Base-by-base conservation (phyloP, 2,888 invertebrate species). In the Parnassius smintheus region DNA sequence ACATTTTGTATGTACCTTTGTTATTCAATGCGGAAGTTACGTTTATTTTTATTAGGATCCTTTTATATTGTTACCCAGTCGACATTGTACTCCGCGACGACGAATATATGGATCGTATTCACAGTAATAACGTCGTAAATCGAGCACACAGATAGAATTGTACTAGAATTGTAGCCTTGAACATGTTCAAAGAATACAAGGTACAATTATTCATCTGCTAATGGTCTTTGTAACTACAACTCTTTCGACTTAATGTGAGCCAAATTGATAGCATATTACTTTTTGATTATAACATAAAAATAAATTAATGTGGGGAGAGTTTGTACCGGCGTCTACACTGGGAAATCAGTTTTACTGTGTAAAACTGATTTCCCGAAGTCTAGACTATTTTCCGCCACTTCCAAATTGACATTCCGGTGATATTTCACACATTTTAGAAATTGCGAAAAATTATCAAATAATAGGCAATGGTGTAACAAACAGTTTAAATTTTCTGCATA, bases 351-450 rank as follows among this genome's bases (percentile, higher is more conserved):
- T 18, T 18, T 18, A 73, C 72, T 66, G 75, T 78, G 76, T 75
- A 80, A 86, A 87, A 77, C 77, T 77, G 82, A 88, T 89, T 18
- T 88, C 86, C 88, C 78, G 80, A 69, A 75, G 89, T 89, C 88
- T 88, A 89, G 89, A 89, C 89, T 71, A 68, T 74, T 79, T 80
- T 80, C 82, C 85, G 79, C 72, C 70, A 64, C 69, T 61, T 66
- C 69, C 63, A 79, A 81, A 82, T 79, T 74, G 72, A 35, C 72
- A 70, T 76, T 77, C 62, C 41, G 54, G 2, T 49, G 13, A 49
- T 9, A 9, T 13, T n/a, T 49, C n/a, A 13, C 18, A 49, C 49
- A 18, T 49, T 49, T 49, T 49, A 9, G 3, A 35, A 35, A 7
- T 35, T 35, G 35, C 35, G 35, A 35, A 35, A 35, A 35, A 4